A percentile compares a stretch with the other conserved stretches of the same genome.
Conservation (phyloP, 2,797 vertebrate species). For the Melanotaenia boesemani region DNA sequence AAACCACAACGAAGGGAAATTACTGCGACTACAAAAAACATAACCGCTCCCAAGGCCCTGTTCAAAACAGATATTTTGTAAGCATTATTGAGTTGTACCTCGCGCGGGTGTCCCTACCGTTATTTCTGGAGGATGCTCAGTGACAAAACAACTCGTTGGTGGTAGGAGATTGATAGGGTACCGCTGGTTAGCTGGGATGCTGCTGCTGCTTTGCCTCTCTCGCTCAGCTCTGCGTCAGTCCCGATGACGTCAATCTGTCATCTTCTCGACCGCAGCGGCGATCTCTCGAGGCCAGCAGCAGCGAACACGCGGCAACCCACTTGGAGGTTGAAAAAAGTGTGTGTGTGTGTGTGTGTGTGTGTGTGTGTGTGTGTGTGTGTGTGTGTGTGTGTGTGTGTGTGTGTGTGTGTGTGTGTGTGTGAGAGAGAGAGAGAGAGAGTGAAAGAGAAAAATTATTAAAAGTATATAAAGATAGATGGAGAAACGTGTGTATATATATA, state of each 20-base stretch:
- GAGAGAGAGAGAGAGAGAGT: no score
- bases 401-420: no score
- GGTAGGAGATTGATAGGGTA: conserved; percentile 42
- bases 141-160: conserved; percentile 52
- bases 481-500: no score
- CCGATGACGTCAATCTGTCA: conserved; percentile 83
- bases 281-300: conserved; percentile 40
- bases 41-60: not conserved
- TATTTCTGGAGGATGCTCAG: conserved; percentile 71
- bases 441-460: no score
- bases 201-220: conserved; percentile 53
- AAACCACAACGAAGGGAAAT: conserved; percentile 50
- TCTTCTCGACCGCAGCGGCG: conserved; percentile 61
- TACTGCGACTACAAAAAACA: conserved; percentile 11
- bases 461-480: no score
- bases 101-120: conserved; percentile 76
- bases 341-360: no score
- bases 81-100: not conserved
- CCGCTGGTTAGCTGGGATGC: conserved; percentile 58
- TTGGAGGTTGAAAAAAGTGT: no score
- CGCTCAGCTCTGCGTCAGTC: conserved; percentile 76
- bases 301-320: conserved; percentile 22
- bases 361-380: no score
- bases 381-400: no score
- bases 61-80: not conserved